Percentiles rank a stretch among this genome's conserved stretches.
phyloP scores from a whole-genome alignment of 2,888 invertebrate genomes.

The Apotomis capreana region DNA sequence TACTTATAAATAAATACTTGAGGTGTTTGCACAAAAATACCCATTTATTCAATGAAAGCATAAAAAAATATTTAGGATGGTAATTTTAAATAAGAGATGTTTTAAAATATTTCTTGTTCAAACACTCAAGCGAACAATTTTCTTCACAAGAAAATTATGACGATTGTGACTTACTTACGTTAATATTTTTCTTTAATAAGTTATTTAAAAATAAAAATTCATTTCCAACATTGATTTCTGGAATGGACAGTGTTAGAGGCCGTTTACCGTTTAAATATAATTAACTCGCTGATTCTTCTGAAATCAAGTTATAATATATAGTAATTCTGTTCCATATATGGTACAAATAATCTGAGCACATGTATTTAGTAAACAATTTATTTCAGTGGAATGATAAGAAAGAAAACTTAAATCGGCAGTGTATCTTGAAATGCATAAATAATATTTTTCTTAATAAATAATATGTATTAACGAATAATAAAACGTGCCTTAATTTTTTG shows the following conservation, averaged over 20 bases:
- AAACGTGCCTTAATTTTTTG: not conserved
- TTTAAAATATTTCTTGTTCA: slow-evolving; percentile 8
- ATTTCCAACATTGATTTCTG: slow-evolving; percentile 37
- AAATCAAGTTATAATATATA: not conserved
- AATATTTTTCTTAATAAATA: no score
- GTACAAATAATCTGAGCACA: not conserved
- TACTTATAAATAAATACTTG: slow-evolving; percentile 38
- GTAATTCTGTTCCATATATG: not conserved
- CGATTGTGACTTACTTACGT: slow-evolving; percentile 40
- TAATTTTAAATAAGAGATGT: no score
- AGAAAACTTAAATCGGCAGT: not conserved
- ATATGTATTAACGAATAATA: no score
- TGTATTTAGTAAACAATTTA: no score
- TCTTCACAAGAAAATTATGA: slow-evolving; percentile 36
- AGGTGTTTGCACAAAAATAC: slow-evolving; percentile 17
- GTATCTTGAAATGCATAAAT: not conserved
- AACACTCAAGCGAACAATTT: slow-evolving; percentile 36
- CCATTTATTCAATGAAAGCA: not conserved
- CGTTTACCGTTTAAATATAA: slow-evolving; percentile 19
- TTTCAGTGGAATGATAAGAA: not conserved
- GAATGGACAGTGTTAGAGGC: slow-evolving; percentile 32
- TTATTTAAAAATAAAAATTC: slow-evolving; percentile 39
- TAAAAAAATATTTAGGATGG: no score
- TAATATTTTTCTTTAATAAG: slow-evolving; percentile 41
- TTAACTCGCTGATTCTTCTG: not conserved